Percentiles rank a stretch among this genome's conserved stretches.
These are phyloP conservation scores for Silurus aristotelis DNA, from an alignment of 2,797 vertebrate species.

Conservation along the genomic window DNA sequence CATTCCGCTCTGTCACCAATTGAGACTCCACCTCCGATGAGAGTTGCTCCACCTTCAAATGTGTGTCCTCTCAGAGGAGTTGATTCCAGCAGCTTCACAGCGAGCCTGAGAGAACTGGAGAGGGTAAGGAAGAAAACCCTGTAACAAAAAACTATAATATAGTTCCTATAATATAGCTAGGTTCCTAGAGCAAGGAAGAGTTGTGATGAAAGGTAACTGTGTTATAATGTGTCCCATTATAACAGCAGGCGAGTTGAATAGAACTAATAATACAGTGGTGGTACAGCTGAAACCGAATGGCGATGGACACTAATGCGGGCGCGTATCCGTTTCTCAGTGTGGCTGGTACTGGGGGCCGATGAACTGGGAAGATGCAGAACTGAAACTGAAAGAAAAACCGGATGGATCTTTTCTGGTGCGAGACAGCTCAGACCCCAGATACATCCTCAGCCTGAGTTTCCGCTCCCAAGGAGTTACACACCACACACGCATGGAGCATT, in stretches of 20 bases:
- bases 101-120: slow-evolving; percentile 91
- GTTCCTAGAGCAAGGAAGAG: not conserved
- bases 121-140: slow-evolving; percentile 75
- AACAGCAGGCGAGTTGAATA: not conserved
- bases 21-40: slow-evolving; percentile 66
- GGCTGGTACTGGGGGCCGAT: slow-evolving; percentile 98
- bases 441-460: slow-evolving; percentile 97
- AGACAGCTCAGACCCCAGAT: slow-evolving; percentile 93
- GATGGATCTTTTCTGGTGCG: slow-evolving; percentile 95
- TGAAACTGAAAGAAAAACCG: slow-evolving; percentile 93
- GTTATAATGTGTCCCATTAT: not conserved
- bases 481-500: slow-evolving; percentile 88
- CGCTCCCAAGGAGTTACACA: slow-evolving; percentile 94
- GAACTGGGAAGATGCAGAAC: slow-evolving; percentile 98
- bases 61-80: slow-evolving; percentile 86
- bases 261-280: not conserved
- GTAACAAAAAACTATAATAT: not conserved
- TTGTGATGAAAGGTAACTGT: not conserved
- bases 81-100: slow-evolving; percentile 91
- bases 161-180: not conserved
- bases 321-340: slow-evolving; percentile 71
- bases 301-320: slow-evolving; percentile 2
- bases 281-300: not conserved
- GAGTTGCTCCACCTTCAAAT: slow-evolving; percentile 70
- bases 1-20: slow-evolving; percentile 63